phyloP scores from a whole-genome alignment of 2,888 invertebrate genomes.

The Agrochola circellaris region DNA sequence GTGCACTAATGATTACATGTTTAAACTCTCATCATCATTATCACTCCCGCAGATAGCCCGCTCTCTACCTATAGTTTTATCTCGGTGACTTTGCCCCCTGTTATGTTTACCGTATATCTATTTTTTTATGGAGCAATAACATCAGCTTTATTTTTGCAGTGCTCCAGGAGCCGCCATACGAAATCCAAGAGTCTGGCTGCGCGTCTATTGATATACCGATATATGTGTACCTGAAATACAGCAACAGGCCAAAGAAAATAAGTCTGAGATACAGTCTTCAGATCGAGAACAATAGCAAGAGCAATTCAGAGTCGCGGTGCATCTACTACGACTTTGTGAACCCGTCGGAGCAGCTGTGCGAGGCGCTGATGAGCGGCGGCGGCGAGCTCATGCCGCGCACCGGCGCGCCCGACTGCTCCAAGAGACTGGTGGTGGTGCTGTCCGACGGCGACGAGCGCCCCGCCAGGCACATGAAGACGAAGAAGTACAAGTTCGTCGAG shows the following conservation, averaged over 20 bases:
- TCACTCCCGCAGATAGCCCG: constrained; percentile 78
- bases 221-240: constrained; percentile 87
- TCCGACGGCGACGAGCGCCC: constrained; percentile 75
- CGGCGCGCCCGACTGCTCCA: constrained; percentile 67
- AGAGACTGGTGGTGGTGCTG: constrained; percentile 78
- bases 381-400: constrained; percentile 83
- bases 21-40: constrained; percentile 79
- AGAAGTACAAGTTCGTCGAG: constrained; percentile 81
- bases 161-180: constrained; percentile 89
- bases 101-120: constrained; percentile 61
- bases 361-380: constrained; percentile 84
- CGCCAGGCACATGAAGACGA: constrained; percentile 68
- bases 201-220: constrained; percentile 88
- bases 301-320: constrained; percentile 82
- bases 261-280: constrained; percentile 84
- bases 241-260: constrained; percentile 85
- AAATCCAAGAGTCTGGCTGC: constrained; percentile 88
- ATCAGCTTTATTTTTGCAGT: constrained; percentile 78
- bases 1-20: constrained; percentile 63
- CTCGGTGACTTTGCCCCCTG: constrained; percentile 73
- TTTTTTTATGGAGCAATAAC: constrained; percentile 67
- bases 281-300: constrained; percentile 84
- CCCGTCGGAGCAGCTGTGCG: constrained; percentile 82
- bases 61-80: constrained; percentile 72
- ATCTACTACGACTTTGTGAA: constrained; percentile 87